Evolutionary conservation across 2,113 vertebrate species (phyloP).

Genomic region (Pangasianodon gigas): DNA sequence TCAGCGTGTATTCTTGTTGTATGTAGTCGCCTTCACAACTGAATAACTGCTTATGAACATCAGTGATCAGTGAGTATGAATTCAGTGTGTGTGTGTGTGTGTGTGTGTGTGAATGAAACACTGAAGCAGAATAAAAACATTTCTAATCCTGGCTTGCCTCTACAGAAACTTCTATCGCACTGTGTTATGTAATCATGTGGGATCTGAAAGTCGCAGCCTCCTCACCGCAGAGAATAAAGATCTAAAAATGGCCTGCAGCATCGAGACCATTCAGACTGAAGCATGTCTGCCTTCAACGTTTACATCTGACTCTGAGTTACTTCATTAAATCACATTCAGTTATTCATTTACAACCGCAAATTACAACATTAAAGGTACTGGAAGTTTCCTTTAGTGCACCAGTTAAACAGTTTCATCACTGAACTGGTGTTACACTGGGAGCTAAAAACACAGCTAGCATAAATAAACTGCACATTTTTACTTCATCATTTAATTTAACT

Average conservation of each 20-base stretch:
- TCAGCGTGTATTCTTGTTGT: too few species aligned
- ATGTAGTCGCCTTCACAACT: not conserved
- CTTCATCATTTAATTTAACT: not conserved
- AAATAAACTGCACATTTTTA: not conserved
- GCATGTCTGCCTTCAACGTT: not conserved
- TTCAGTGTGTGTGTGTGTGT: too few species aligned
- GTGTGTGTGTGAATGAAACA: not conserved
- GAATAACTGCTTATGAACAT: not conserved
- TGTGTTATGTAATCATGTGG: slow-evolving; percentile 8
- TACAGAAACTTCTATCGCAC: not conserved
- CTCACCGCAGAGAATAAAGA: not conserved
- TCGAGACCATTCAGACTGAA: not conserved
- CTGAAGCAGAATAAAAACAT: not conserved
- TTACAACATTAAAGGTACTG: not conserved
- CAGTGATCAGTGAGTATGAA: not conserved
- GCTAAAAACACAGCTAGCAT: not conserved
- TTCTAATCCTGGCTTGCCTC: not conserved
- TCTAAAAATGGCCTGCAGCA: not conserved
- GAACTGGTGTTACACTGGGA: too few species aligned
- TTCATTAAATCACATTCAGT: not conserved
- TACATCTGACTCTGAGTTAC: not conserved
- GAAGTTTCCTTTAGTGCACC: not conserved
- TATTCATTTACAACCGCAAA: not conserved
- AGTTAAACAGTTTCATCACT: not conserved
- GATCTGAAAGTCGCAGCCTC: slow-evolving; percentile 11